Evolutionary conservation across 1,140 invertebrate genomes (phyloP).

Genomic region (Maconellicoccus hirsutus): DNA sequence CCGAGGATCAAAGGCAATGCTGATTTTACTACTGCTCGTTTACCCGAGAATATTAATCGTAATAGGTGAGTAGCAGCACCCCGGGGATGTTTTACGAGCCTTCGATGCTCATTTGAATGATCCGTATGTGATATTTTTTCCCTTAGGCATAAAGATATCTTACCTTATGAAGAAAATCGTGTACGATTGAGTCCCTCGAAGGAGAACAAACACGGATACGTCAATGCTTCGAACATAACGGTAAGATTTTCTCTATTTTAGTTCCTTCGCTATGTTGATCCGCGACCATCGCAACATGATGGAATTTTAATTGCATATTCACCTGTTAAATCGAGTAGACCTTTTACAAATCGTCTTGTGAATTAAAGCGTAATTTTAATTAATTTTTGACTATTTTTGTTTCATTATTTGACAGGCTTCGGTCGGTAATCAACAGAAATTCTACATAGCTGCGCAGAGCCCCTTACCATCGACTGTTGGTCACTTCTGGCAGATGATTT

Average conservation of each 20-base stretch:
- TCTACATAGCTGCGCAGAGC: conserved; percentile 74
- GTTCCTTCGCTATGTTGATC: too few species aligned
- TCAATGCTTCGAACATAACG: conserved; percentile 79
- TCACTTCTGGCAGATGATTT: conserved; percentile 77
- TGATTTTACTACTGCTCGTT: conserved; percentile 52
- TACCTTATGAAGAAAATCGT: conserved; percentile 80
- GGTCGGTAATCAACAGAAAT: conserved; percentile 58
- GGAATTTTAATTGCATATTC: too few species aligned
- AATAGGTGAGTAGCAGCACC: conserved; percentile 40
- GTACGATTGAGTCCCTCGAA: conserved; percentile 62
- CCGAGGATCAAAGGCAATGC: conserved; percentile 59
- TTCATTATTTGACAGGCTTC: conserved; percentile 54
- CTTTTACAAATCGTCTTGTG: too few species aligned
- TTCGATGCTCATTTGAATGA: neutral
- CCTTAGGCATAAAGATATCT: conserved; percentile 54
- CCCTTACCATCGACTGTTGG: conserved; percentile 47
- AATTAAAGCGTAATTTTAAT: neutral
- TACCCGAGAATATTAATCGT: conserved; percentile 47
- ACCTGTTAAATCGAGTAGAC: too few species aligned
- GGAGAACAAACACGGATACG: conserved; percentile 72
- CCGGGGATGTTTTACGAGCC: too few species aligned
- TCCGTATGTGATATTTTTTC: conserved; percentile 31
- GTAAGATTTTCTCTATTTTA: too few species aligned
- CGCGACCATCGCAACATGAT: too few species aligned
- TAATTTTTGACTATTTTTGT: conserved; percentile 14